Conservation (phyloP, 2,797 vertebrate species). For the Muraenolepis orangiensis region DNA sequence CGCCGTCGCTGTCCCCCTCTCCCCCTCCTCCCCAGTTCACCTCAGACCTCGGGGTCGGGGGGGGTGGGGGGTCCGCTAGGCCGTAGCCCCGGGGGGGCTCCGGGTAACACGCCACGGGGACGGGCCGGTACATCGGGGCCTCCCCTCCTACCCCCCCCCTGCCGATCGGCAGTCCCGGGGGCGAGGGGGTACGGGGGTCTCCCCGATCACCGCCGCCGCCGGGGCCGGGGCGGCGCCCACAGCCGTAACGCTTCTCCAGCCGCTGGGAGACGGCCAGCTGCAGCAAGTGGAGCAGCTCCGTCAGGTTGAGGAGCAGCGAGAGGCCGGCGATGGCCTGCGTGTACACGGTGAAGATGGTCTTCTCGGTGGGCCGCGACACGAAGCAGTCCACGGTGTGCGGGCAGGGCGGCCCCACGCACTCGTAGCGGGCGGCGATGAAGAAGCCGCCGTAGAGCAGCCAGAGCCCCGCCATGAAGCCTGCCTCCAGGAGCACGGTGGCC, state of each 20-base stretch:
- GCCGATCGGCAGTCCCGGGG: conserved; percentile 9
- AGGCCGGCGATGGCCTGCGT: conserved; percentile 71
- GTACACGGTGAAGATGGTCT: conserved; percentile 82
- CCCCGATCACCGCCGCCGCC: background rate
- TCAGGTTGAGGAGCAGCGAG: conserved; percentile 76
- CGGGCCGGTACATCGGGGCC: conserved; percentile 24
- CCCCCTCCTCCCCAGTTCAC: conserved; percentile 46
- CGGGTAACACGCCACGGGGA: conserved; percentile 32
- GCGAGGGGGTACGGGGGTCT: conserved; percentile 5
- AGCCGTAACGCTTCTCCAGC: conserved; percentile 54
- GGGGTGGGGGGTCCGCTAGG: conserved; percentile 25
- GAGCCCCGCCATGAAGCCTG: conserved; percentile 73
- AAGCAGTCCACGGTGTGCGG: conserved; percentile 81
- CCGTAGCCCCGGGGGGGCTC: conserved; percentile 50
- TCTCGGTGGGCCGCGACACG: conserved; percentile 80
- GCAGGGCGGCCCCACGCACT: conserved; percentile 69
- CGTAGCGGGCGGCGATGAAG: conserved; percentile 65
- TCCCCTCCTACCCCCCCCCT: background rate
- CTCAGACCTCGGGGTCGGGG: conserved; percentile 25
- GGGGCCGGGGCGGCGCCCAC: no score
- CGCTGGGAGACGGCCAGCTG: conserved; percentile 56
- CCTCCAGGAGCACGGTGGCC: conserved; percentile 73
- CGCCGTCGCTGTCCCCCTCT: conserved; percentile 9
- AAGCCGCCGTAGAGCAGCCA: conserved; percentile 79
- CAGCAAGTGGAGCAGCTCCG: conserved; percentile 74